Evolutionary conservation across 2,113 vertebrate species (phyloP), one percentile per base, ranked within the genome.

Genomic region (Planiliza haematocheilus): DNA sequence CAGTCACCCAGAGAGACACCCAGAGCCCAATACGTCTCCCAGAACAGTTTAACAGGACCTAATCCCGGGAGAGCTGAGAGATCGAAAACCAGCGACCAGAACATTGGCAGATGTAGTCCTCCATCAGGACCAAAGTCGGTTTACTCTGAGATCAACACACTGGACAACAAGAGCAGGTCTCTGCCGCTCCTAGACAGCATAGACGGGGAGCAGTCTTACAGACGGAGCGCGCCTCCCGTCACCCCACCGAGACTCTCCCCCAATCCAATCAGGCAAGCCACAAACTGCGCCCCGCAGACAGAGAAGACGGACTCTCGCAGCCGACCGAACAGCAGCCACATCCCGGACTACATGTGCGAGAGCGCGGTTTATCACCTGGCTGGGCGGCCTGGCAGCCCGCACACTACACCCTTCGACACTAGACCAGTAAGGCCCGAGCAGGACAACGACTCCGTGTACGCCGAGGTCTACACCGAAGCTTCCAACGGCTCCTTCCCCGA

Each of bases 291-390:
- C 8, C 56, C 67, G 0, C 48, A 66, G 7, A 46, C 66, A 7
- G 76, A 81, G 10, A 81, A 13, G 7, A 70, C 60, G 8, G 39
- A 71, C 1, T 24, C 30, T 1, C 13, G 61, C 74, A 77, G 51
- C n/a, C 49, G 63, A 38, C 10, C 46, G 0, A 24, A 46, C 46
- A 78, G 76, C 74, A 89, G 75, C 55, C 67, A 79, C 81, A 90
- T 86, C 70, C 49, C 65, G 63, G 90, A 92, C 36, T 6, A 71
- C 53, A 70, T 76, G 43, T 60, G 9, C 7, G 53, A 83, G 36
- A 8, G 8, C 4, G 68, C 67, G 0, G 18, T 92, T 16, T 93
- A 94, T 74, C 82, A 91, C 24, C 77, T 93, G 58, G 91, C 89
- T 4, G 87, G 90, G 16, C 62, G 51, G 36, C 55, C 82, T 0